Base-by-base conservation (phyloP, 2,797 vertebrate genomes). In the Rhinogobio ventralis region DNA sequence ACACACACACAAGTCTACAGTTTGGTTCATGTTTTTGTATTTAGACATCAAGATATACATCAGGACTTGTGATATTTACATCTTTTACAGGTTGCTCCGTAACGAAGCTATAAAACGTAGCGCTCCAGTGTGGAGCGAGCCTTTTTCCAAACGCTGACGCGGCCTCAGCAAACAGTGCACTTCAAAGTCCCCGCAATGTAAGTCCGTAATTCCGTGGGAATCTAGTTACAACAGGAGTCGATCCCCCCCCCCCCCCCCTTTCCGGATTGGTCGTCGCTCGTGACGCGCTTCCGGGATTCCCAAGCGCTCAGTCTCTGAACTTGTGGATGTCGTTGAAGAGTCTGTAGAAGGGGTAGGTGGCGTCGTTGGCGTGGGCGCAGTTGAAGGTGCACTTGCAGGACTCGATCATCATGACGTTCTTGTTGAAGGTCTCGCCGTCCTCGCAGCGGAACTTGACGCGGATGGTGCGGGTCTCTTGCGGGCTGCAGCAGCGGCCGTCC, bases 271-370 rank as follows among this genome's bases (percentile, higher is more conserved):
- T 92, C 83, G 88, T 89, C 46, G 74, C 17, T 57, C 60, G 8
- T 57, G 84, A 86, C 39, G 33, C 84, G 85, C 67, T 86, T 15
- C 72, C 74, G 53, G 89, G 90, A 77, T 89, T 83, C 89, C 89
- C 86, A 92, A n/a, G 30, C 23, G 45, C 79, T 95, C 94, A 98
- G 96, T 99, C 98, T 95, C 95, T 96, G 93, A 99, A 99, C 95
- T 98, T 99, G 95, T 99, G 98, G 89, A 99, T 99, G 94, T 99
- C 98, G 0, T 99, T 99, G 95, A 96, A 97, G 77, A 99, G 96
- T 93, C 97, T 96, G 95, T 99, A 98, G 94, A 97, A 98, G 67
- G 97, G 97, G 79, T 97, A 98, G 17, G 96, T 96, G 62, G 95
- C 95, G 89, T 99, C 98, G 0, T 94, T 98, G 81, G 94, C 90